Percentiles rank a stretch among this genome's conserved stretches.
Evolutionary conservation across 2,113 vertebrate species (phyloP).

Genomic region (Chaetops frenatus): DNA sequence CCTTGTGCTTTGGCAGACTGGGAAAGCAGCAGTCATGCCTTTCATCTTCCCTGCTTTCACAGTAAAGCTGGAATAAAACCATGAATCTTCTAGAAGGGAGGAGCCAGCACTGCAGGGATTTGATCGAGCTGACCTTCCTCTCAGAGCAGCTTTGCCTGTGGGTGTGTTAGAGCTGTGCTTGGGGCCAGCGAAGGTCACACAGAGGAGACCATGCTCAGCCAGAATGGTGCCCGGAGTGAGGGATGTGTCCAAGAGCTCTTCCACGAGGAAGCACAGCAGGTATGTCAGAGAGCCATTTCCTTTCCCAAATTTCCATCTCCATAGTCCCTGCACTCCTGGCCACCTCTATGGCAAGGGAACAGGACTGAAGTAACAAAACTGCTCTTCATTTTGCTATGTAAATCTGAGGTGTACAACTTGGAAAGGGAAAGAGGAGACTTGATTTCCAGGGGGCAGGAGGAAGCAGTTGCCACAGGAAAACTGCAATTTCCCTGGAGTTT

Average conservation of each 20-base stretch:
- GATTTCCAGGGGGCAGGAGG: background rate
- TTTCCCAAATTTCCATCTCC: background rate
- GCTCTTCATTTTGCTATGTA: background rate
- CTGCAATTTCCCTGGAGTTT: background rate
- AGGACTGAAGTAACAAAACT: background rate
- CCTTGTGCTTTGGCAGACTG: background rate
- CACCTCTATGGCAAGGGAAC: background rate
- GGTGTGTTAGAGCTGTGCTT: background rate
- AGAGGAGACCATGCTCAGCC: background rate
- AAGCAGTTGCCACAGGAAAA: background rate
- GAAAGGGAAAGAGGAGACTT: background rate
- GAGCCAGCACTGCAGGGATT: background rate
- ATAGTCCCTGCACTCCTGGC: background rate
- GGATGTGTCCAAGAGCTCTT: constrained; percentile 84
- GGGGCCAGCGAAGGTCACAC: background rate
- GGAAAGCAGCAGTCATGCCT: background rate
- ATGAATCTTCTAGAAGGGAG: background rate
- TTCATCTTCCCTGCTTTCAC: background rate
- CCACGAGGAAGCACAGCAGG: constrained; percentile 92
- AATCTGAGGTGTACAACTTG: background rate
- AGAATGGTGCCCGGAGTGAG: background rate
- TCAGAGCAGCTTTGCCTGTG: fast-evolving
- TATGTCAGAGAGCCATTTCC: constrained; percentile 14
- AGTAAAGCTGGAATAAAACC: background rate
- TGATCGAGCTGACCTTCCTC: background rate